Evolutionary conservation across 2,113 vertebrate genomes (phyloP), one percentile per base, ranked within the genome.

Genomic region (Anguilla japonica): DNA sequence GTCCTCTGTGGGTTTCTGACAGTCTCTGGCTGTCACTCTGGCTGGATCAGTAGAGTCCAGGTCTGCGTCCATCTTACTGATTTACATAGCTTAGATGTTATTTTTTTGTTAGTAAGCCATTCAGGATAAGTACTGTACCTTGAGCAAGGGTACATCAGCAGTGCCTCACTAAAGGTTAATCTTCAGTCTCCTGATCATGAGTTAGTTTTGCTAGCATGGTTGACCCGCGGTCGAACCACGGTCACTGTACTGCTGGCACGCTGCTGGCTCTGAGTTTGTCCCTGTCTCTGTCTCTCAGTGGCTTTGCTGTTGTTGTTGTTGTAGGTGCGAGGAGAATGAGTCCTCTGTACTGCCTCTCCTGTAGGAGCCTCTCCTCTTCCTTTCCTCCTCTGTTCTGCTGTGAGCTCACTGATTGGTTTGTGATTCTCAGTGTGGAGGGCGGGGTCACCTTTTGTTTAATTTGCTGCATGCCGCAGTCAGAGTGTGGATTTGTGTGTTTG

Each of bases 281-380:
- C 89, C 2, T 67, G 20, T 93, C 94, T 94, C 95, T 90, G 93
- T 89, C 94, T 95, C 91, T 92, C 91, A 94, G 94, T 94, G 94
- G 91, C 93, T 92, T 89, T 94, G 94, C 94, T 94, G 94, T 93
- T 95, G 89, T 94, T 94, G 93, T 20, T 89, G 87, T 94, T 95
- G 87, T 96, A 97, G 96, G 96, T 96, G 94, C 95, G 96, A 96
- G 95, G 96, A 97, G 94, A 96, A 95, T 96, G 96, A 97, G 90
- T 95, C 95, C 91, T 96, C 95, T 96, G 93, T 95, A 89, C 96
- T 94, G 92, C 92, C 89, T 92, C 88, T 95, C 90, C 41, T 60
- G 56, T 56, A n/a, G 22, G 22, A 83, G 7, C 50, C 13, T 53
- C 56, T 56, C 2, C 11, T 56, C 53, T 4, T 8, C 29, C 15